These are phyloP conservation scores for Trachurus trachurus DNA, from an alignment of 2,797 vertebrate genomes.

Conservation along the genomic window DNA sequence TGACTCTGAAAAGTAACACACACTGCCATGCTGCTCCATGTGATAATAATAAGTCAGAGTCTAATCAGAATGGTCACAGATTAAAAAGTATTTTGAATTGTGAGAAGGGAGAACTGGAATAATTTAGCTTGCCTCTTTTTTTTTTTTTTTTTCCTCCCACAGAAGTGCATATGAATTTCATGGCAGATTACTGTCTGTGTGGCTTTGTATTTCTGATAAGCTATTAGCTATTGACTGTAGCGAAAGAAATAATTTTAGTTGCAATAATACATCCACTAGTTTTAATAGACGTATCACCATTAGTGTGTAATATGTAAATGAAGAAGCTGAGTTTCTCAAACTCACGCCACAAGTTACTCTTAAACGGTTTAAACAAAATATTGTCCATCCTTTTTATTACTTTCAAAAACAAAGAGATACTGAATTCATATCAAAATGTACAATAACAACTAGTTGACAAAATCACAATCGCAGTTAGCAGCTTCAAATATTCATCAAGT, in stretches of 20 bases:
- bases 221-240: slow-evolving; percentile 9
- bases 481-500: neutral
- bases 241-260: slow-evolving; percentile 1
- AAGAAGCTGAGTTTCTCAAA: neutral
- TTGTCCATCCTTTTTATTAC: neutral
- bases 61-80: slow-evolving; percentile 57
- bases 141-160: slow-evolving; percentile 9
- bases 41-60: slow-evolving; percentile 60
- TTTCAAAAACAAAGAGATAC: neutral
- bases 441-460: neutral
- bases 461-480: neutral
- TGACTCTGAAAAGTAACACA: slow-evolving; percentile 48
- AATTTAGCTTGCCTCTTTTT: slow-evolving; percentile 31
- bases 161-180: slow-evolving; percentile 32
- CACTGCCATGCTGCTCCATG: slow-evolving; percentile 15
- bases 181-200: slow-evolving; percentile 29
- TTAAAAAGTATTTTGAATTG: slow-evolving; percentile 56
- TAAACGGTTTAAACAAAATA: neutral
- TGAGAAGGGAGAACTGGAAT: slow-evolving; percentile 23
- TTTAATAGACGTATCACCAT: neutral
- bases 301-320: neutral
- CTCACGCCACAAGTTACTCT: neutral
- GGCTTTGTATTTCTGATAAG: slow-evolving; percentile 8
- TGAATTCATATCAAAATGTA: neutral
- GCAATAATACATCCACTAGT: neutral